These are phyloP conservation scores for Heliconius ismenius DNA, from an alignment of 2,888 invertebrate species.

Conservation along the genomic window DNA sequence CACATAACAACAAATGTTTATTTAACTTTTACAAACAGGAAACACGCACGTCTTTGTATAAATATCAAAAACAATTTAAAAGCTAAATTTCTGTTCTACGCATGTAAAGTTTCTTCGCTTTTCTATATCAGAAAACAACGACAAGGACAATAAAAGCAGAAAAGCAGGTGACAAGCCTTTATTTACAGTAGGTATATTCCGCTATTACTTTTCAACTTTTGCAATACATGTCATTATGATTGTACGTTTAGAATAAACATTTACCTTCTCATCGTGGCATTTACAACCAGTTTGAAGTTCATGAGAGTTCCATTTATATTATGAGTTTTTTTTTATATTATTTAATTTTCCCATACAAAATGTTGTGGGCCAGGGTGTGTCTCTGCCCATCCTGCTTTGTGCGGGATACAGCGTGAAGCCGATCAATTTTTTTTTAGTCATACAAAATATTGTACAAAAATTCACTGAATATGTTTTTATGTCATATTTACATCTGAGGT, in stretches of 20 bases:
- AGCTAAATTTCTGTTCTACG: conserved; percentile 24
- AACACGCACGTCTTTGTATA: not conserved
- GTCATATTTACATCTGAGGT: no score
- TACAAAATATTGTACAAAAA: no score
- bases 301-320: not conserved
- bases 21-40: conserved; percentile 1
- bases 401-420: no score
- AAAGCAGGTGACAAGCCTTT: conserved; percentile 29
- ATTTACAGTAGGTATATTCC: conserved; percentile 27
- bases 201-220: conserved; percentile 40
- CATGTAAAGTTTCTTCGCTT: conserved; percentile 33
- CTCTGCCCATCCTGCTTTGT: no score
- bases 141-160: conserved; percentile 37
- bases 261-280: not conserved
- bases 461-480: no score
- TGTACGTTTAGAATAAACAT: conserved; percentile 22
- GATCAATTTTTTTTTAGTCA: no score
- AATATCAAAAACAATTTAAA: conserved; percentile 13
- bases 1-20: no score
- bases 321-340: no score
- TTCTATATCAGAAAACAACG: conserved; percentile 32
- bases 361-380: no score
- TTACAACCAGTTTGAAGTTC: not conserved
- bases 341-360: no score
- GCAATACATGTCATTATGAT: conserved; percentile 32